Evolutionary conservation across 2,888 invertebrate species (phyloP), one percentile per base, ranked within the genome.

Genomic region (Bedellia somnulentella): DNA sequence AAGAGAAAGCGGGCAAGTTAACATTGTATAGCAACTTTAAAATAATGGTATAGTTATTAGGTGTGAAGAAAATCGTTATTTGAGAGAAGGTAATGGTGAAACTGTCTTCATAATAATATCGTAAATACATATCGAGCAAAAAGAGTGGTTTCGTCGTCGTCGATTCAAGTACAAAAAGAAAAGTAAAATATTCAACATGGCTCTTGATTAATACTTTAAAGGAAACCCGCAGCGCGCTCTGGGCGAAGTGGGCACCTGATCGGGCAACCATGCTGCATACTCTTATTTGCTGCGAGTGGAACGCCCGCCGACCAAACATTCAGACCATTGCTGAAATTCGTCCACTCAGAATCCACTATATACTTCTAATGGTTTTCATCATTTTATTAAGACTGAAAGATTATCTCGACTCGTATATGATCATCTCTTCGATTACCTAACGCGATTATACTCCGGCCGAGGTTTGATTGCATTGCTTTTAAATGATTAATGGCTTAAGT

Each of bases 131-230:
- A 22, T 22, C 14, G 21, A 18, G 21, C 18, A 27, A 27, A 21
- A 27, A 18, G 27, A 18, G 18, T 17, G n/a, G 6, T 24, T n/a
- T 11, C 28, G 28, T 12, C 17, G 10, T n/a, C 27, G 29, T 18
- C 21, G 29, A 13, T 15, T n/a, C n/a, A 6, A 5, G 14, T 8
- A 23, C 22, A 29, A 29, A 29, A 29, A 24, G 24, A 18, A 30
- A 25, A 24, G 25, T 10, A 23, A 32, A 28, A 32, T 28, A 32
- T 31, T 27, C 32, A 27, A 58, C 58, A 56, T 47, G 57, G 44
- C 47, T 52, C 56, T 60, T 63, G 58, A 63, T 62, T 59, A 62
- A 60, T 61, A 56, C 60, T 57, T 58, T 59, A 60, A 64, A 67
- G 62, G 64, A 60, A 64, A 63, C 63, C 58, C 61, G 60, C 12